phyloP scores from a whole-genome alignment of 1,140 invertebrate species.

The Nephotettix cincticeps region DNA sequence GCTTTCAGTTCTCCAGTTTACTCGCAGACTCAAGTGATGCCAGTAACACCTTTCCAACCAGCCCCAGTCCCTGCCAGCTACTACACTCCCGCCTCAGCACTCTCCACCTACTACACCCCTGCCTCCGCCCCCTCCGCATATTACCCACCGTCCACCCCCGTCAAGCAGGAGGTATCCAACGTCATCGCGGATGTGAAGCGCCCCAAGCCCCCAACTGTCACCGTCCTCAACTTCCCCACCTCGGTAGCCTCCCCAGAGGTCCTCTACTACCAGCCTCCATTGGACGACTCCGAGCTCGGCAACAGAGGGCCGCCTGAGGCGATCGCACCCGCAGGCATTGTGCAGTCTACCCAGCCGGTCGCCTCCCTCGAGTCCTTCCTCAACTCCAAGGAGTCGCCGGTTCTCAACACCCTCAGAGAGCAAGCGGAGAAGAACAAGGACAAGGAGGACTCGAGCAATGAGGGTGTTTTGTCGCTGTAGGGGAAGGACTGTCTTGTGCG shows the following conservation, averaged over 20 bases:
- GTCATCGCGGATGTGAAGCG: constrained; percentile 21
- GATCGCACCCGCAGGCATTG: constrained; percentile 40
- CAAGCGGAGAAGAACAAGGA: constrained; percentile 36
- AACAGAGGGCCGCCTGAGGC: constrained; percentile 39
- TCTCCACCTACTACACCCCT: constrained; percentile 2
- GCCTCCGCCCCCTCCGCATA: neutral
- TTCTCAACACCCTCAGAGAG: constrained; percentile 38
- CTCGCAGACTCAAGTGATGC: constrained; percentile 6
- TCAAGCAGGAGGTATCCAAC: constrained; percentile 14
- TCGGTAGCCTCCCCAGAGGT: constrained; percentile 35
- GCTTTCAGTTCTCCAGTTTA: constrained; percentile 21
- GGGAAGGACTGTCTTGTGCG: no score
- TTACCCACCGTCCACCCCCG: neutral
- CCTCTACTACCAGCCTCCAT: constrained; percentile 38
- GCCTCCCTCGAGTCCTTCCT: constrained; percentile 38
- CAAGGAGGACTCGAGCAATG: constrained; percentile 21
- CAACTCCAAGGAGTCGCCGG: constrained; percentile 41
- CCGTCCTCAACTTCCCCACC: constrained; percentile 41
- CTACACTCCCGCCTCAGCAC: neutral
- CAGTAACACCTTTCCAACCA: constrained; percentile 9
- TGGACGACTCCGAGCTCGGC: constrained; percentile 35
- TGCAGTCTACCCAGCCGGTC: constrained; percentile 41
- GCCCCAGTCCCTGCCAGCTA: constrained; percentile 6
- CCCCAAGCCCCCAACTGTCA: constrained; percentile 31
- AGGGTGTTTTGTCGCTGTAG: constrained; percentile 24